These are phyloP conservation scores for Manacus vitellinus DNA, from an alignment of 2,113 vertebrate species.

Conservation along the genomic window DNA sequence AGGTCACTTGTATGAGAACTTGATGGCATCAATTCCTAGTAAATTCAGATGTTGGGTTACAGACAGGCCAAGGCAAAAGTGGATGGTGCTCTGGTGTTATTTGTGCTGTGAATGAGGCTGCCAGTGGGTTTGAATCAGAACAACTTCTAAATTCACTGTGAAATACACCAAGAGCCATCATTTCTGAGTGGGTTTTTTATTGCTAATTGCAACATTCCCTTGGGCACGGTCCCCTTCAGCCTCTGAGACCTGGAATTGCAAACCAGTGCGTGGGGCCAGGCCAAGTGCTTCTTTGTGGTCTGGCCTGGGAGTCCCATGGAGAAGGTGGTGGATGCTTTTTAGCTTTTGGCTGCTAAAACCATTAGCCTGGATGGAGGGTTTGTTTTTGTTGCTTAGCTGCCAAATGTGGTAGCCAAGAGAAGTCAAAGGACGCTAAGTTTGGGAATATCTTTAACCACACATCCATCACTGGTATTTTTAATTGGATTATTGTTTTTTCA, in stretches of 20 bases:
- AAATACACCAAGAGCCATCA: not conserved
- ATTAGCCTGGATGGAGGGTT: not conserved
- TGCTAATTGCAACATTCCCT: not conserved
- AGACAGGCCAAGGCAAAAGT: not conserved
- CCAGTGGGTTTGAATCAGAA: not conserved
- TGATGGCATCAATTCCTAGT: not conserved
- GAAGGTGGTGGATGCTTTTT: not conserved
- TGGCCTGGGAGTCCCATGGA: not conserved
- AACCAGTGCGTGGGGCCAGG: not conserved
- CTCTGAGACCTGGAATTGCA: not conserved
- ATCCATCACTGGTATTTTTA: not conserved
- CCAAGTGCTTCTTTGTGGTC: not conserved
- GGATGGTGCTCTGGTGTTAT: not conserved
- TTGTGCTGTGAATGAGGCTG: not conserved
- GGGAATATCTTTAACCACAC: constrained; percentile 34
- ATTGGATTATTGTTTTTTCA: constrained; percentile 3
- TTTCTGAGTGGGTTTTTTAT: not conserved
- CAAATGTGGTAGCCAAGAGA: constrained; percentile 2
- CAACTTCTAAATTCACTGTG: not conserved
- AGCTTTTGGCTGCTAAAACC: not conserved
- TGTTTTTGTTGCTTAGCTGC: constrained; percentile 17
- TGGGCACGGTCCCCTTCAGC: not conserved
- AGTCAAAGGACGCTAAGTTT: not conserved
- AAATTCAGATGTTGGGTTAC: not conserved
- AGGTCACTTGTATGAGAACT: not conserved